Percentiles rank a stretch among this genome's conserved stretches.
Conservation (phyloP, 2,113 vertebrate genomes). For the Lethenteron reissneri region DNA sequence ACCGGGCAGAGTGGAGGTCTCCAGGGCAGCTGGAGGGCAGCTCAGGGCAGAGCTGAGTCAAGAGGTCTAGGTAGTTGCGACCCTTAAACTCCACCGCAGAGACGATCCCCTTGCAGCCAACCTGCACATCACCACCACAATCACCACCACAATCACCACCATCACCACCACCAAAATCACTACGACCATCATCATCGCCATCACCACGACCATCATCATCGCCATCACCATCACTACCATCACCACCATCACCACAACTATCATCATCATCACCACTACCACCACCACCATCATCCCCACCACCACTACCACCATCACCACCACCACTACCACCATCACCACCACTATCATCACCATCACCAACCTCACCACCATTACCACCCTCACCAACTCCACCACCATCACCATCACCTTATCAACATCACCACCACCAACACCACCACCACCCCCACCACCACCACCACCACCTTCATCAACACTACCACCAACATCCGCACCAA, state of each 20-base stretch:
- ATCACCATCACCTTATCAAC: background rate
- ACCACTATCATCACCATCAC: background rate
- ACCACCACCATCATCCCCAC: no score
- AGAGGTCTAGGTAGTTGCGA: conserved; percentile 55
- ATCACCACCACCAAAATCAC: no score
- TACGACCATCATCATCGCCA: no score
- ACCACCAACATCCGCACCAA: no score
- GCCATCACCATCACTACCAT: no score
- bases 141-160: no score
- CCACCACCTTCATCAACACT: background rate
- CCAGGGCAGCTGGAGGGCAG: conserved; percentile 37
- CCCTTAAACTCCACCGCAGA: conserved; percentile 52
- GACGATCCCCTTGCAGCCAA: conserved; percentile 54
- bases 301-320: no score
- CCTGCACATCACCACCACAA: conserved; percentile 21
- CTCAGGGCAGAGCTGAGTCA: conserved; percentile 56
- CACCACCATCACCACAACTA: no score
- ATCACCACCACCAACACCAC: background rate
- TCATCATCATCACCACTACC: no score
- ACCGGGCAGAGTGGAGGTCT: conserved; percentile 21
- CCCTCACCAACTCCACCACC: background rate
- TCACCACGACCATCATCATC: no score
- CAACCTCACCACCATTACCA: background rate
- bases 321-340: no score
- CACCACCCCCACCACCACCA: background rate